Percentiles rank a stretch among this genome's conserved stretches.
phyloP scores from a whole-genome alignment of 1,140 invertebrate species.

The Tribolium castaneum region DNA sequence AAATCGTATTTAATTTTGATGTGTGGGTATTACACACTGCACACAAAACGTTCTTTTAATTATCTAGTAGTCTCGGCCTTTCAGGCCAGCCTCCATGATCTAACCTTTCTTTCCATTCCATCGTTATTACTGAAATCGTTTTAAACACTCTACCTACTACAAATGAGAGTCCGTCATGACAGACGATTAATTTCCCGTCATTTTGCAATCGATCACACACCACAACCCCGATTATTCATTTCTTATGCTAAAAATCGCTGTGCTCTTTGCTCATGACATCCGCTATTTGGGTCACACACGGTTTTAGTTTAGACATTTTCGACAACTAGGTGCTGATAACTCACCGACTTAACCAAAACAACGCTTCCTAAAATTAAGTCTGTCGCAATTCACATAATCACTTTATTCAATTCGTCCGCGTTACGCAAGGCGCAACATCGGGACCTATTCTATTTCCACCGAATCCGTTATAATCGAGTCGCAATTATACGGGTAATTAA shows the following conservation, averaged over 20 bases:
- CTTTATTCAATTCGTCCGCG: not conserved
- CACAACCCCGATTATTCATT: slow-evolving; percentile 32
- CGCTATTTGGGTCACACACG: slow-evolving; percentile 11
- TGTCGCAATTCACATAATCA: no score
- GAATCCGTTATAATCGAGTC: not conserved
- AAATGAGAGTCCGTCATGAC: slow-evolving; percentile 31
- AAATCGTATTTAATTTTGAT: slow-evolving; percentile 44
- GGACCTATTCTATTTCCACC: not conserved
- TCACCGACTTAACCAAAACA: not conserved
- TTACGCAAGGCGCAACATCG: not conserved
- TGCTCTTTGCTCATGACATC: not conserved
- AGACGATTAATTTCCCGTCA: slow-evolving; percentile 33
- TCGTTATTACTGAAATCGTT: slow-evolving; percentile 24
- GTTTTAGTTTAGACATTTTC: slow-evolving; percentile 15
- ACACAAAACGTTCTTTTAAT: slow-evolving; percentile 43
- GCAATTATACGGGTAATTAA: not conserved
- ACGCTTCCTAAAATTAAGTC: not conserved
- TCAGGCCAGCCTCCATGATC: slow-evolving; percentile 29
- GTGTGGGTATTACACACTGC: slow-evolving; percentile 35
- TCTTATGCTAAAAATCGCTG: slow-evolving; percentile 9
- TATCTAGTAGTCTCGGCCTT: slow-evolving; percentile 34
- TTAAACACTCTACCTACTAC: slow-evolving; percentile 31
- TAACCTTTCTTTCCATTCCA: slow-evolving; percentile 35
- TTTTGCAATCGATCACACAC: slow-evolving; percentile 25
- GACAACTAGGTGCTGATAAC: slow-evolving; percentile 5